A percentile compares a stretch with the other conserved stretches of the same genome.
Evolutionary conservation across 2,888 invertebrate species (phyloP).

Genomic region (Diloba caeruleocephala): DNA sequence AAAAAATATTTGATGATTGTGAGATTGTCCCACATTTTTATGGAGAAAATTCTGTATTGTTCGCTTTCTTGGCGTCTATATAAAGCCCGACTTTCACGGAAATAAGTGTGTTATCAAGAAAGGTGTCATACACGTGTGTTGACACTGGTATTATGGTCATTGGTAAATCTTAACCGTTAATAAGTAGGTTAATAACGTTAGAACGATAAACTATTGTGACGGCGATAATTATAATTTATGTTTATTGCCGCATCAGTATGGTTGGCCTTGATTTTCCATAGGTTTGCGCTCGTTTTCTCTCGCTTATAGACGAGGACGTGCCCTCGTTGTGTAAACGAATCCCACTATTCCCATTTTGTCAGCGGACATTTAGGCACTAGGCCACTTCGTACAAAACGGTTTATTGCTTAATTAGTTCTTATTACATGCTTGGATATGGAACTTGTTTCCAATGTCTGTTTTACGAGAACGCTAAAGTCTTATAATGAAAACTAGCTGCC

Average conservation of each 20-base stretch:
- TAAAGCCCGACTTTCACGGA: constrained; percentile 36
- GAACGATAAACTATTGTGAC: constrained; percentile 30
- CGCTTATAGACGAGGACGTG: constrained; percentile 14
- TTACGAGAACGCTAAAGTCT: too few relatives aligned
- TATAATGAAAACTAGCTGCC: too few relatives aligned
- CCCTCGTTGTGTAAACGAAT: constrained; percentile 22
- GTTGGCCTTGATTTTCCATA: constrained; percentile 39
- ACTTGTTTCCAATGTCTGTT: background rate
- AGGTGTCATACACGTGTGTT: constrained; percentile 26
- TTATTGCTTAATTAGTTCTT: background rate
- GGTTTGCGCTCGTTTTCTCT: constrained; percentile 41
- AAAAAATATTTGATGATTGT: constrained; percentile 8
- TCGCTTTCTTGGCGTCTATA: constrained; percentile 24
- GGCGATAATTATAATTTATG: constrained; percentile 39
- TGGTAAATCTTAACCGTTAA: constrained; percentile 19
- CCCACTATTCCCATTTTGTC: constrained; percentile 40
- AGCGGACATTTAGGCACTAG: constrained; percentile 6
- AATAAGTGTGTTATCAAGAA: constrained; percentile 41
- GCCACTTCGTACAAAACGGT: constrained; percentile 14
- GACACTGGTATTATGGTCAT: constrained; percentile 18
- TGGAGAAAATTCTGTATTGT: constrained; percentile 38
- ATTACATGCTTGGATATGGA: constrained; percentile 12
- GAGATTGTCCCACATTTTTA: constrained; percentile 22
- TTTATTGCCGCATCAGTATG: constrained; percentile 41
- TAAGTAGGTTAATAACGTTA: constrained; percentile 32